Evolutionary conservation across 2,888 invertebrate genomes (phyloP).

Genomic region (Tipula lateralis): DNA sequence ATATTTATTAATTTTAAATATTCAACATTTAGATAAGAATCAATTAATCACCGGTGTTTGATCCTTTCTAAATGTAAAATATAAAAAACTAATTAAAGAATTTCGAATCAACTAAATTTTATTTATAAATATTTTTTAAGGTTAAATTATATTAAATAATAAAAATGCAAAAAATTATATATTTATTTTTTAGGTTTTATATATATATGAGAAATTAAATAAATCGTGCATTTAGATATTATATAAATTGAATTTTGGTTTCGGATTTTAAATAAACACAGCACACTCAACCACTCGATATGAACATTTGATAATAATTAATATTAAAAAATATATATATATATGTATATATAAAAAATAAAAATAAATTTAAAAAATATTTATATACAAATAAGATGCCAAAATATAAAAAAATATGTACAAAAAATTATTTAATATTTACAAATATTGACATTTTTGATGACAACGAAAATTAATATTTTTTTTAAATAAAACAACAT

Average conservation of each 20-base stretch:
- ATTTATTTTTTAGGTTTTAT: not conserved
- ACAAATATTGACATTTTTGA: constrained; percentile 24
- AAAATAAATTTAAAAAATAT: not conserved
- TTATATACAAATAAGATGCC: constrained; percentile 19
- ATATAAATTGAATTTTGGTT: not conserved
- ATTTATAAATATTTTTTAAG: not conserved
- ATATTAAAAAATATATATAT: not conserved
- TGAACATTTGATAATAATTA: not conserved
- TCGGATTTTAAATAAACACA: not conserved
- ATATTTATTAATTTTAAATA: not conserved
- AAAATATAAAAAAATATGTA: not conserved
- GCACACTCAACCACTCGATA: constrained; percentile 15
- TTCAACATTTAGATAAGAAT: not conserved
- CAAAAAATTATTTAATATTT: not conserved
- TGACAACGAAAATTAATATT: not conserved
- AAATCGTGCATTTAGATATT: not conserved
- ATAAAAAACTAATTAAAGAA: not conserved
- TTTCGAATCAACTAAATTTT: not conserved
- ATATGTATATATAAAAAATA: not conserved
- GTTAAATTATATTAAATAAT: not conserved
- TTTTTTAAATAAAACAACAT: not conserved
- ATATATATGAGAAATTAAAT: not conserved
- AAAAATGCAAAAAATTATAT: not conserved
- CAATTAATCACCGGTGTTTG: not conserved
- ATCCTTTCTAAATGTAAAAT: not conserved